Evolutionary conservation across 2,113 vertebrate species (phyloP), one percentile per base, ranked within the genome.

Genomic region (Apodemus speciosus): DNA sequence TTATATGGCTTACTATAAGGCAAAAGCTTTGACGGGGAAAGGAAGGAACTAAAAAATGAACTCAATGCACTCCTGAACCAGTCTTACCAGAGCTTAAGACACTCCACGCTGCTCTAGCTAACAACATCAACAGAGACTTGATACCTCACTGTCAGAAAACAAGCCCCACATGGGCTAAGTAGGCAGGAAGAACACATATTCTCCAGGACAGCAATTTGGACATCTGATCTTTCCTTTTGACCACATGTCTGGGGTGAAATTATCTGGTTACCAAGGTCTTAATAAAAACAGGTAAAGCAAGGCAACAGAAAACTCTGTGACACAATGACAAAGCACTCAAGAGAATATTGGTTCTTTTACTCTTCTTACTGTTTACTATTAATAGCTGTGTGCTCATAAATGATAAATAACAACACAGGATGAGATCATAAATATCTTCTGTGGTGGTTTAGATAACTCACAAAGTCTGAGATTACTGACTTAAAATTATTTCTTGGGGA

Each of bases 361-460:
- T 94, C 20, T 14, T 23, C 51, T 92, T 30, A n/a, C 85, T 96
- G 94, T 93, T 93, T 27, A 32, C 91, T 96, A 96, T 95, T 91
- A 89, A 95, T 85, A 95, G 85, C 32, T 69, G 40, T 62, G 80
- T 38, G 18, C 58, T 96, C 91, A 89, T 25, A 84, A 71, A 71
- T 32, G 69, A 66, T 23, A 73, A 94, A 58, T 77, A 95, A 91
- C 58, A 93, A 93, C 76, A 85, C 6, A 79, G 7, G 56, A 84
- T 86, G 89, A 72, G 49, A 76, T 87, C 84, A 96, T 23, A 94
- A 85, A 43, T 20, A 87, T 51, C 14, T 89, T 89, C 66, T 91
- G 73, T 2, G 86, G 32, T 75, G 46, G 27, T 85, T 85, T 62
- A 43, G 18, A 68, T 62, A 69, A n/a, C 15, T 79, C 9, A 88